Base-by-base conservation (phyloP, 2,113 vertebrate species). In the Elachura formosa region DNA sequence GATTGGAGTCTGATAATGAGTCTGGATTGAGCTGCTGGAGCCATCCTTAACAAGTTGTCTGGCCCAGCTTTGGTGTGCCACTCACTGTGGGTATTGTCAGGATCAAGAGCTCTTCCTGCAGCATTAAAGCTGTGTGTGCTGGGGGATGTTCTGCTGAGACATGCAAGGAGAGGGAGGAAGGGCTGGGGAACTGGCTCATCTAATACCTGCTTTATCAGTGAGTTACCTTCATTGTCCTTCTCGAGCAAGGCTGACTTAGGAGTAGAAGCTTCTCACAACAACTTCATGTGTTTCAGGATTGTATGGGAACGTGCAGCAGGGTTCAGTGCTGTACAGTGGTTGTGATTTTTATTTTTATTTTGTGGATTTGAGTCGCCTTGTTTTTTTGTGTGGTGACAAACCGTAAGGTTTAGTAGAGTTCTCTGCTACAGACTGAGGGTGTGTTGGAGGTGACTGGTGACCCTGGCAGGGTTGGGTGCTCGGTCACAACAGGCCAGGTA, bases 171-270 rank as follows among this genome's bases (percentile, higher is more conserved):
- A 62, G 26, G 56, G 71, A 86, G 85, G 74, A 46, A 76, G 29
- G 52, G 59, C 68, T 83, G 78, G 56, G 56, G 46, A 89, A 74
- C 33, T 48, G 52, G 28, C 62, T 82, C 41, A 51, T 45, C 36
- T 83, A 89, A 93, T 92, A 59, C 72, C 86, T 95, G 72, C 71
- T 31, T 95, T 76, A 73, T 74, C 90, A 73, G 89, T 77, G 74
- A 12, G 84, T 96, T 96, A 92, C 72, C 94, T 96, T 96, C 88
- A 63, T 26, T 63, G 95, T 92, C 92, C 92, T 96, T 91, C 62
- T 80, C n/a, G 79, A 90, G 68, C 67, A 90, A 92, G 84, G 82
- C 95, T 90, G 94, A 79, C 85, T 88, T 72, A 55, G 46, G 75
- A 90, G 79, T 33, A 63, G 72, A 67, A 83, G 67, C 63, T 80